A percentile compares a stretch with the other conserved stretches of the same genome.
Conservation (phyloP, 2,113 vertebrate genomes). For the Pollimyrus isidori region DNA sequence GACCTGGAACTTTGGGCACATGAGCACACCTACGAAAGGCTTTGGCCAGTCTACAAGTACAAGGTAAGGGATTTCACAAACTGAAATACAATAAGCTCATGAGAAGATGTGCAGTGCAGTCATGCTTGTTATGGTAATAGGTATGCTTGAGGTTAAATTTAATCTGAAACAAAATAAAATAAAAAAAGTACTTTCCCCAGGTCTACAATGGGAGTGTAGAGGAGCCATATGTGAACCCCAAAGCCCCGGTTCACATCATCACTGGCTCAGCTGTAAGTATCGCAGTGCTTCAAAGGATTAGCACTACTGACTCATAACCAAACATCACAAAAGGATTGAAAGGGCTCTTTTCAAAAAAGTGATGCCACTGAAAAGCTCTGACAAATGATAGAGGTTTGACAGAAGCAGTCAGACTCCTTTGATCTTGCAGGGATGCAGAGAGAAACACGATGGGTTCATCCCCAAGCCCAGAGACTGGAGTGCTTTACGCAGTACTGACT, state of each 20-base stretch:
- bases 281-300: not conserved
- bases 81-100: not conserved
- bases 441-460: constrained; percentile 67
- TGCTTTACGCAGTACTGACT: constrained; percentile 70
- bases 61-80: constrained; percentile 53
- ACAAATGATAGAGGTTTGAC: not conserved
- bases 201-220: constrained; percentile 71
- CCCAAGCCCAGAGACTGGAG: constrained; percentile 72
- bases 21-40: constrained; percentile 77
- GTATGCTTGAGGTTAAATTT: not conserved
- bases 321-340: not conserved
- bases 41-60: constrained; percentile 77
- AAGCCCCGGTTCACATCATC: constrained; percentile 74
- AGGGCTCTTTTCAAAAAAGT: not conserved
- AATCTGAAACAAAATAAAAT: not conserved
- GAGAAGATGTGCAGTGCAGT: not conserved
- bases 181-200: constrained; percentile 40
- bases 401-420: constrained; percentile 1
- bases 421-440: constrained; percentile 70
- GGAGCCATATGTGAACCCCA: constrained; percentile 71
- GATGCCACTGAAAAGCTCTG: no score
- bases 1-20: constrained; percentile 81
- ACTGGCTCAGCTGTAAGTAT: constrained; percentile 78
- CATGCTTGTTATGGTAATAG: not conserved
- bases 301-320: not conserved